Evolutionary conservation across 2,797 vertebrate genomes (phyloP), one percentile per base, ranked within the genome.

Genomic region (Distichodus sexfasciatus): DNA sequence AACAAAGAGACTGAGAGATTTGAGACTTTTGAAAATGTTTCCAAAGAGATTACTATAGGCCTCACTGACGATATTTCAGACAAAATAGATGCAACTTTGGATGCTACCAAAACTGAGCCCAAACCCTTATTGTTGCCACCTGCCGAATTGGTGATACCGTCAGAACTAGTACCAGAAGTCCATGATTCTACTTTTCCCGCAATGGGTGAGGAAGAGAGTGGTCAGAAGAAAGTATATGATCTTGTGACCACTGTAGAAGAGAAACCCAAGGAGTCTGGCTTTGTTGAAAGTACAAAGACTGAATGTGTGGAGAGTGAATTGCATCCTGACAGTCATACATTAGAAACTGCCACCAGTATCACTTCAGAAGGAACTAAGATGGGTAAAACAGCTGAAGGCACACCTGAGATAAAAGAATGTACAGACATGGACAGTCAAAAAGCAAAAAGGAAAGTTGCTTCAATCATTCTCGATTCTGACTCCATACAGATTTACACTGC

Each of bases 391-490:
- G 21, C 61, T 7, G 40, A 63, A 28, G 26, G 65, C 12, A 23
- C 36, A 50, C 26, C 10, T 48, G 47, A 38, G 33, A 36, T 62
- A 1, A 35, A 6, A 24, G 60, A 54, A 8, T n/a, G 26, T 40
- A 24, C 11, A 28, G 23, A 12, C 29, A 6, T 29, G 50, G 36
- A 12, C 38, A 19, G 10, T 3, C 36, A 33, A 58, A 44, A 23
- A 15, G 3, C 29, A 38, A 33, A 60, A 50, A 76, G 47, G 65
- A 72, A 66, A 66, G 54, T 78, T 19, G 69, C 69, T 14, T 11
- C 28, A 0, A 2, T 82, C 26, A 76, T 76, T 51, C 69, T 79
- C 33, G 74, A 83, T 54, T 23, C 23, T 5, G 67, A 76, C 59
- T 24, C 44, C 14, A 33, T 79, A 24, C 29, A 48, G 33, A 71